Evolutionary conservation across 2,797 vertebrate species (phyloP).

Genomic region (Dryobates pubescens): DNA sequence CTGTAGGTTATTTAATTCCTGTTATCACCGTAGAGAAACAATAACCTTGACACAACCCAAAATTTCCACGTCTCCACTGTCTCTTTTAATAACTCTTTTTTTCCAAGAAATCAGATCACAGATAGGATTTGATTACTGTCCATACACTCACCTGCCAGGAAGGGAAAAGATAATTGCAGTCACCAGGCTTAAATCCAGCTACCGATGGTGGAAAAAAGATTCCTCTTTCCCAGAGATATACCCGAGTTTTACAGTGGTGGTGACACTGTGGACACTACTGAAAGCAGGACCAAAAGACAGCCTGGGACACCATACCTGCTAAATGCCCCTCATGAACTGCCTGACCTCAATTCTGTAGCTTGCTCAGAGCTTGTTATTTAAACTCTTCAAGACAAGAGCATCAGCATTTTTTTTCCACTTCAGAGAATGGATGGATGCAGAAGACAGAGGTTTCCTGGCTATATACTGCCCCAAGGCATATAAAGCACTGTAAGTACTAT

Average conservation of each 20-base stretch:
- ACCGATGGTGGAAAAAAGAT: not conserved
- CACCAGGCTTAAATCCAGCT: not conserved
- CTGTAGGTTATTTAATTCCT: not conserved
- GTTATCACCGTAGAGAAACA: not conserved
- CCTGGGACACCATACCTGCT: not conserved
- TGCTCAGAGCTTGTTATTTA: not conserved
- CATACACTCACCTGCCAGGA: too few relatives aligned
- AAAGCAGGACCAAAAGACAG: not conserved
- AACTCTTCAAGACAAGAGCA: not conserved
- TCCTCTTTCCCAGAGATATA: not conserved
- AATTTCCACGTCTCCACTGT: not conserved
- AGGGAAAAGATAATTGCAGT: not conserved
- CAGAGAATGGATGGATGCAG: not conserved
- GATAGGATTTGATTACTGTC: not conserved
- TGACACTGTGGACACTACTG: not conserved
- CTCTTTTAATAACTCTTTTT: not conserved
- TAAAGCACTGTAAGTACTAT: not conserved
- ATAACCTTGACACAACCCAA: not conserved
- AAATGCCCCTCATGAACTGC: not conserved
- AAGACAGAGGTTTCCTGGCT: not conserved
- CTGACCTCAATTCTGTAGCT: not conserved
- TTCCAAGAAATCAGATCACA: not conserved
- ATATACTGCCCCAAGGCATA: not conserved
- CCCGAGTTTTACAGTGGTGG: fast-evolving
- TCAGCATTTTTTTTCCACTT: not conserved